Evolutionary conservation across 2,888 invertebrate species (phyloP), one percentile per base, ranked within the genome.

Genomic region (Cosmopolites sordidus): DNA sequence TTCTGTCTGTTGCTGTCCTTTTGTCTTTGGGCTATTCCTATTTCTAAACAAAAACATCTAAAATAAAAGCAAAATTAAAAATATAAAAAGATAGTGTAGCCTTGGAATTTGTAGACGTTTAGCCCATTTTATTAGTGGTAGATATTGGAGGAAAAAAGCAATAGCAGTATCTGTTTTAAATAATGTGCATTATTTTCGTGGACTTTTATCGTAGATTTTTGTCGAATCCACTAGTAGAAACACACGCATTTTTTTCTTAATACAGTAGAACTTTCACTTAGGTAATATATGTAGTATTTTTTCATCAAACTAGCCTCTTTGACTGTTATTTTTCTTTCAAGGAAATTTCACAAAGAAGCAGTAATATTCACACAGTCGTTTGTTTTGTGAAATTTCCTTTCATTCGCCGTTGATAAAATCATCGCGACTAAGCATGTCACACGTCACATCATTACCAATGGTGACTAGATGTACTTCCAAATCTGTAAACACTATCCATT

Each of bases 401-500:
- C 33, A 8, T 33, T 11, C 12, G n/a, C 11, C 33, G 12, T 22
- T 2, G 33, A 33, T 9, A 11, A 33, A 33, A 33, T 11, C 3
- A 12, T 12, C 12, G 33, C 33, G 33, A 33, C 33, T 33, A 3
- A 33, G 33, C 33, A 33, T 33, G 33, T 12, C 12, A 12, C 33
- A 12, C 33, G 12, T 11, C 33, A 33, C 33, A 33, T 54, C 48
- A 54, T 60, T 55, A 38, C 48, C 42, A 50, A 59, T 60, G 64
- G 64, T 64, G 64, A 64, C 64, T 64, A 51, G 42, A 46, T 62
- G 64, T 64, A 64, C 64, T 64, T 64, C 64, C 64, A 64, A 64
- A 63, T 63, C 64, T 64, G 64, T 64, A 62, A 43, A 51, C 47
- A 53, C 39, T 50, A 37, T 29, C 29, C 9, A 12, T 43, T 29